Evolutionary conservation across 2,888 invertebrate genomes (phyloP).

Genomic region (Desoria tigrina): DNA sequence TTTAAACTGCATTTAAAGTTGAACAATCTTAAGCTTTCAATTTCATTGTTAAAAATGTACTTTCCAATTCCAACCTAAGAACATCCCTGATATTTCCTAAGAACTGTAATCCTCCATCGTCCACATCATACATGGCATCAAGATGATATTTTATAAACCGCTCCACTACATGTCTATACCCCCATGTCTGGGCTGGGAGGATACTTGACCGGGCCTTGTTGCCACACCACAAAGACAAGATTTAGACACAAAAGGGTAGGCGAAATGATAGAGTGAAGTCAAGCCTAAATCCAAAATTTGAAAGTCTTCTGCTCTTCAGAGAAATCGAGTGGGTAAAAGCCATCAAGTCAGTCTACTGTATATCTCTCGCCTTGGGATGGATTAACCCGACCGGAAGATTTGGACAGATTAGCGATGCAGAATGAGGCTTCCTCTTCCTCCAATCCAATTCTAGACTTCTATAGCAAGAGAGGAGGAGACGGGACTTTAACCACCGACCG

Average conservation of each 20-base stretch:
- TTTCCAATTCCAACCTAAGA: no score
- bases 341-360: conserved; percentile 6
- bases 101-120: no score
- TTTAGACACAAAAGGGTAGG: not conserved
- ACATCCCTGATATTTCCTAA: no score
- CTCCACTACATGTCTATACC: no score
- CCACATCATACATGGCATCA: no score
- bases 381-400: conserved; percentile 37
- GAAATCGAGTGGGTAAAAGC: conserved; percentile 12
- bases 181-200: no score
- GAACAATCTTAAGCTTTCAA: no score
- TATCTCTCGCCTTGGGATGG: conserved; percentile 16
- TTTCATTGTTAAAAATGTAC: no score
- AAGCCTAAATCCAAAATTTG: conserved; percentile 6
- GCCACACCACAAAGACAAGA: conserved; percentile 7
- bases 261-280: conserved; percentile 7
- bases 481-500: not conserved
- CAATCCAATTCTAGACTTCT: conserved; percentile 10
- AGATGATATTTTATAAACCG: no score
- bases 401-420: conserved; percentile 36
- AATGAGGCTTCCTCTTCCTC: conserved; percentile 25
- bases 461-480: not conserved
- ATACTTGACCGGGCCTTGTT: not conserved
- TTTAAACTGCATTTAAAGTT: no score
- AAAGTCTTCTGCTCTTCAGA: not conserved